Conservation (phyloP, 2,113 vertebrate species). For the Muntiacus muntjak region DNA sequence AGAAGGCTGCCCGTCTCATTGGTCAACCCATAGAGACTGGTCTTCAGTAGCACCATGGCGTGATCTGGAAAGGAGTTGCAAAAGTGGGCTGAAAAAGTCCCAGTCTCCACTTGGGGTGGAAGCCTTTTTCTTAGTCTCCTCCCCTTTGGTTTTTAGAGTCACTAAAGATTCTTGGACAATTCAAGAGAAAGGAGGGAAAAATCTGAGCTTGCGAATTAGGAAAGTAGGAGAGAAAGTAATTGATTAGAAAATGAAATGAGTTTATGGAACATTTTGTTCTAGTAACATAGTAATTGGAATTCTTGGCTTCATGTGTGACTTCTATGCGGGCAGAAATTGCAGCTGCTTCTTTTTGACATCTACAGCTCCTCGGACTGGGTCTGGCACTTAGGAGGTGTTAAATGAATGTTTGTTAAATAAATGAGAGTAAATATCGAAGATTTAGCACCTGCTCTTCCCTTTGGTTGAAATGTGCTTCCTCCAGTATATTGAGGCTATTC, state of each 20-base stretch:
- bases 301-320: background rate
- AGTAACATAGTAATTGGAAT: background rate
- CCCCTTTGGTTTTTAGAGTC: background rate
- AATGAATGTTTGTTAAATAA: background rate
- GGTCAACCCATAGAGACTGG: background rate
- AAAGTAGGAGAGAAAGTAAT: background rate
- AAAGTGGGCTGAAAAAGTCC: background rate
- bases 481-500: background rate
- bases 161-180: background rate
- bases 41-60: background rate
- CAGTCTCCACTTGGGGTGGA: background rate
- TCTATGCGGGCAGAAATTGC: background rate
- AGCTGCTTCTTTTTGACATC: background rate
- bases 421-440: background rate
- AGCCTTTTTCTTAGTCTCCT: background rate
- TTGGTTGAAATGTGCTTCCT: background rate
- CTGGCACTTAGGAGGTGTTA: background rate
- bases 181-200: background rate
- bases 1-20: background rate
- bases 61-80: background rate
- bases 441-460: background rate
- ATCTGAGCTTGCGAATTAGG: background rate
- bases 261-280: background rate
- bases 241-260: background rate
- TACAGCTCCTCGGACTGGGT: background rate